Evolutionary conservation across 2,888 invertebrate genomes (phyloP).

Genomic region (Cremastobaeus sp.): DNA sequence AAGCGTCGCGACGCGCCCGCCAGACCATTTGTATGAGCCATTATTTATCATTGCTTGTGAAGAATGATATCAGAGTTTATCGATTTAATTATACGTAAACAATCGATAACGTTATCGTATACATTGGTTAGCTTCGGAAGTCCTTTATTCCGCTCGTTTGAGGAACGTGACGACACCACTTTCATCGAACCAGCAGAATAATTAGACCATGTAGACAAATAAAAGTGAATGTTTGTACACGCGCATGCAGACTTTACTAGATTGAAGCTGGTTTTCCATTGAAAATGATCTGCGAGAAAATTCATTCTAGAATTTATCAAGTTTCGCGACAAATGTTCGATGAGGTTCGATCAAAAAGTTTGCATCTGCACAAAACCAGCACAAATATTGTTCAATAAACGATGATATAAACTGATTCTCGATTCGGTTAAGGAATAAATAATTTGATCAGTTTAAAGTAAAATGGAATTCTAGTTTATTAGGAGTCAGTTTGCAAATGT

Average conservation of each 20-base stretch:
- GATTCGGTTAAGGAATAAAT: neutral
- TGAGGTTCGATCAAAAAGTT: slow-evolving; percentile 19
- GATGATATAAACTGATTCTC: neutral
- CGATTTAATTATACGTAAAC: slow-evolving; percentile 54
- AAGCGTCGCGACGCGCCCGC: slow-evolving; percentile 61
- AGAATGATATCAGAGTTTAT: slow-evolving; percentile 52
- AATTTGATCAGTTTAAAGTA: no score
- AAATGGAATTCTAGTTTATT: slow-evolving; percentile 1
- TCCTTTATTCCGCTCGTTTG: slow-evolving; percentile 47
- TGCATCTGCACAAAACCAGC: slow-evolving; percentile 32
- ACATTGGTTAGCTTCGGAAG: slow-evolving; percentile 54
- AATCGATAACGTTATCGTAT: slow-evolving; percentile 55
- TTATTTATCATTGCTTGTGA: slow-evolving; percentile 59
- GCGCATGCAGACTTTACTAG: neutral
- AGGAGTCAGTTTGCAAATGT: neutral
- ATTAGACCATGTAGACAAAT: slow-evolving; percentile 48
- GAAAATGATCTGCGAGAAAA: neutral
- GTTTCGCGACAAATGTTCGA: no score
- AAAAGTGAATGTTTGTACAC: slow-evolving; percentile 11
- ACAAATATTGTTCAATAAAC: slow-evolving; percentile 12
- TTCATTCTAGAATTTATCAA: neutral
- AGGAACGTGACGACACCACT: neutral
- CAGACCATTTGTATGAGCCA: slow-evolving; percentile 57
- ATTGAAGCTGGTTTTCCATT: neutral
- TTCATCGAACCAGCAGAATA: slow-evolving; percentile 43